Evolutionary conservation across 37 sponge, comb jelly and placozoan genomes (phyloP).

Genomic region (Mnemiopsis leidyi): DNA sequence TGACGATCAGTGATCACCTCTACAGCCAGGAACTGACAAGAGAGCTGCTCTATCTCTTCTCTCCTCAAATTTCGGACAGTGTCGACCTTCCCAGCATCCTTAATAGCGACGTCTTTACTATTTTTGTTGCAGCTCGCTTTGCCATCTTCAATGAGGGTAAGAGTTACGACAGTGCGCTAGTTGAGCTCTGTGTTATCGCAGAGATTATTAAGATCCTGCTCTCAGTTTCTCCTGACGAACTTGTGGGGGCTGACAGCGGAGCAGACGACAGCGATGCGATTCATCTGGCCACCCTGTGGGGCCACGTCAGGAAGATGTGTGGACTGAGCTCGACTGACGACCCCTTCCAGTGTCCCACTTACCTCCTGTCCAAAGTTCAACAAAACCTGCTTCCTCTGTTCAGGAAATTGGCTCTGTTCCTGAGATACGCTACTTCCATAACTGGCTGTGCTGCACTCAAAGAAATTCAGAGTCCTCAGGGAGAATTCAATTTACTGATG

Average conservation of each 20-base stretch:
- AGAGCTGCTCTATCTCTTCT: slow-evolving; percentile 23
- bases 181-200: slow-evolving; percentile 35
- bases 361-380: slow-evolving; percentile 10
- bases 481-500: slow-evolving; percentile 22
- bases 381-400: not conserved
- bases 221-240: not conserved
- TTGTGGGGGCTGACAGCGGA: slow-evolving; percentile 26
- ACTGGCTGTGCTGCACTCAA: not conserved
- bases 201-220: slow-evolving; percentile 52
- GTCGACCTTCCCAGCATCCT: slow-evolving; percentile 21
- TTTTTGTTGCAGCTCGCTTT: slow-evolving; percentile 32
- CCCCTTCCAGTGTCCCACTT: slow-evolving; percentile 20
- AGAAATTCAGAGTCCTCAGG: slow-evolving; percentile 52
- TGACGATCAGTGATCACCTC: slow-evolving; percentile 7
- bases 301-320: slow-evolving; percentile 43
- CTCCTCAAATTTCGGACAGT: not conserved
- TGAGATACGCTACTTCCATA: slow-evolving; percentile 33
- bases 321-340: slow-evolving; percentile 14
- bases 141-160: not conserved
- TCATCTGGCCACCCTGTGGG: slow-evolving; percentile 20
- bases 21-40: slow-evolving; percentile 6
- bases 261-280: slow-evolving; percentile 4
- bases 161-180: slow-evolving; percentile 45
- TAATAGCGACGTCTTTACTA: slow-evolving; percentile 43
- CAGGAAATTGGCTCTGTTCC: slow-evolving; percentile 42